Evolutionary conservation across 2,888 invertebrate genomes (phyloP), one percentile per base, ranked within the genome.

Genomic region (Nipponacmea schrenckii): DNA sequence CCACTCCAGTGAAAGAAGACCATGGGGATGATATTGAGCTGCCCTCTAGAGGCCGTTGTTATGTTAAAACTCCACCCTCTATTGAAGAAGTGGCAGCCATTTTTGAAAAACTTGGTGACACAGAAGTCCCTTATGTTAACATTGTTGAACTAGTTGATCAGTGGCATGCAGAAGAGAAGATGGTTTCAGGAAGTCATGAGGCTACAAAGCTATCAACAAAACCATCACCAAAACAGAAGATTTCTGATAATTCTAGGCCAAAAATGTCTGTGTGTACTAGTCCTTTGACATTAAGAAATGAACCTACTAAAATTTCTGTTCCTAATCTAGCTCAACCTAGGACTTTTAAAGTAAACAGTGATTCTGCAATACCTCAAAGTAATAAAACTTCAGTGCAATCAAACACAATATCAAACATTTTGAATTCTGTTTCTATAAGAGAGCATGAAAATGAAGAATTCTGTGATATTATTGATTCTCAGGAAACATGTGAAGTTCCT

Each of bases 91-190:
- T 80, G 17, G 67, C 70, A 17, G 65, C 70, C 46, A 62, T 77
- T 1, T 73, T 82, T 69, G 64, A 72, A 10, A 67, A 74, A 27
- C 48, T 83, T 31, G 76, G 71, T 45, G 26, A 68, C 31, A 67
- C 62, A 17, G 48, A 68, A 1, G 20, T 76, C 17, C 76, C 78
- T 39, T 73, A 77, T 24, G 69, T 83, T 14, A 81, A 85, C 74
- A 44, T 84, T 4, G 26, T 74, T 4, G 50, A 74, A 14, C 68
- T 83, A 24, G 72, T 81, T 10, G 79, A 82, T 62, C 76, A 81
- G 62, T 84, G 85, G 84, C 79, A 82, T 67, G 72, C 67, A 26
- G 84, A 84, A 67, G 81, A 79, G 56, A 62, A 67, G n/a, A 63
- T 45, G 12, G 0, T 56, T 10, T 56, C 56, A 56, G 14, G 10